Evolutionary conservation across 2,113 vertebrate genomes (phyloP).

Genomic region (Sander lucioperca): DNA sequence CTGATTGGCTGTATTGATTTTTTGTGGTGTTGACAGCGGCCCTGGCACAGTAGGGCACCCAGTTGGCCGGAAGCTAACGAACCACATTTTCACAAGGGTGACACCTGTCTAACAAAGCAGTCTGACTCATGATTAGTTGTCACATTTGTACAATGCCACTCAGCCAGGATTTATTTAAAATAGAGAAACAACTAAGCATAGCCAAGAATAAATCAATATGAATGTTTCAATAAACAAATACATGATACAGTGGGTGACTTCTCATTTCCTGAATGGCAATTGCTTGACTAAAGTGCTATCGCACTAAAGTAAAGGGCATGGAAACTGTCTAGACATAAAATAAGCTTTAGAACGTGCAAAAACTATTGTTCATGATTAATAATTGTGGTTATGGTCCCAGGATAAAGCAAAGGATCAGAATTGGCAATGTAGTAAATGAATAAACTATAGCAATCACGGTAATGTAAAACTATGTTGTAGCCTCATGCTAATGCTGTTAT

Average conservation of each 20-base stretch:
- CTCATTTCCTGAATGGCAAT: background rate
- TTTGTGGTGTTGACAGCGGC: slow-evolving; percentile 30
- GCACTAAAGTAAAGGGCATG: background rate
- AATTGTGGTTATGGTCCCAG: background rate
- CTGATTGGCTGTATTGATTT: slow-evolving; percentile 55
- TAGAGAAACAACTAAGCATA: background rate
- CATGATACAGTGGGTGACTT: background rate
- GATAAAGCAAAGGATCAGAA: background rate
- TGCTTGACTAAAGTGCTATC: too few relatives aligned
- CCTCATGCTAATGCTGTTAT: background rate
- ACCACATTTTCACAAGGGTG: slow-evolving; percentile 30
- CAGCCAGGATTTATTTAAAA: slow-evolving; percentile 7
- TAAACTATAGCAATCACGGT: background rate
- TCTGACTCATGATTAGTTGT: background rate
- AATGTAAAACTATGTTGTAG: background rate
- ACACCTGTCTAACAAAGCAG: slow-evolving; percentile 48
- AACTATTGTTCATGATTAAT: background rate
- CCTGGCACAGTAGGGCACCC: slow-evolving; percentile 33
- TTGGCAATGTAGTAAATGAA: background rate
- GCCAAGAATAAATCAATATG: background rate
- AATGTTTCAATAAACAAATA: slow-evolving; percentile 29
- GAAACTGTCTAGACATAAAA: background rate
- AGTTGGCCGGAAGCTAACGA: slow-evolving; percentile 42
- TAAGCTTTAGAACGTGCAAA: background rate
- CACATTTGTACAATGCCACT: slow-evolving; percentile 16